Conservation (phyloP, 2,797 vertebrate species). For the Macropus fuliginosus region DNA sequence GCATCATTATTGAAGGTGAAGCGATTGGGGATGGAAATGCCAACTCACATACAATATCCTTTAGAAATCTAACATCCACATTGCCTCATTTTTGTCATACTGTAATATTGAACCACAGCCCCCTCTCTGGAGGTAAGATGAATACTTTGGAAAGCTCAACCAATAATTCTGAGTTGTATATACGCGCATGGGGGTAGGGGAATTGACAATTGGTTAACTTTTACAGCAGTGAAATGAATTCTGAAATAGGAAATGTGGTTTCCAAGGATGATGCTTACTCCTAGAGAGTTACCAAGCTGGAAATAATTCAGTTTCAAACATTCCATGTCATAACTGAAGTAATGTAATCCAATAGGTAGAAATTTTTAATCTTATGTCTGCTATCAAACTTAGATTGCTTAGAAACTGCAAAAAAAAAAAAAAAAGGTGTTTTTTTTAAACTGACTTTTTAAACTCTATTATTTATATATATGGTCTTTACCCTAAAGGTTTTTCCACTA, state of each 20-base stretch:
- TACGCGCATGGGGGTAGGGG: not conserved
- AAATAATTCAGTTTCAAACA: conserved; percentile 2
- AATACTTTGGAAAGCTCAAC: not conserved
- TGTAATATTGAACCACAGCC: conserved; percentile 29
- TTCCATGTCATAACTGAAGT: conserved; percentile 33
- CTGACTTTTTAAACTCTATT: not conserved
- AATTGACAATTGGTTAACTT: not conserved
- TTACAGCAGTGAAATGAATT: not conserved
- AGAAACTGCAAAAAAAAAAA: not conserved
- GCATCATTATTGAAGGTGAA: conserved; percentile 48
- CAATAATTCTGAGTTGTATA: not conserved
- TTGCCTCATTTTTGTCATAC: conserved; percentile 56
- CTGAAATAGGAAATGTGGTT: not conserved
- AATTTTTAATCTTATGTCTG: not conserved
- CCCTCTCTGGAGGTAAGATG: conserved; percentile 12
- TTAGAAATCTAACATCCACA: conserved; percentile 11
- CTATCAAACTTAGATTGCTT: not conserved
- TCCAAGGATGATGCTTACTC: not conserved
- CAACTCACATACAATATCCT: conserved; percentile 66
- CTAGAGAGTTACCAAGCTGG: not conserved
- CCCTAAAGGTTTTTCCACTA: not conserved
- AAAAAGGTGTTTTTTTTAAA: no score
- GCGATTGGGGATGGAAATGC: conserved; percentile 4
- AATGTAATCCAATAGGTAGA: not conserved
- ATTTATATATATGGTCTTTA: not conserved